Evolutionary conservation across 2,888 invertebrate species (phyloP).

Genomic region (Peribatodes rhomboidaria): DNA sequence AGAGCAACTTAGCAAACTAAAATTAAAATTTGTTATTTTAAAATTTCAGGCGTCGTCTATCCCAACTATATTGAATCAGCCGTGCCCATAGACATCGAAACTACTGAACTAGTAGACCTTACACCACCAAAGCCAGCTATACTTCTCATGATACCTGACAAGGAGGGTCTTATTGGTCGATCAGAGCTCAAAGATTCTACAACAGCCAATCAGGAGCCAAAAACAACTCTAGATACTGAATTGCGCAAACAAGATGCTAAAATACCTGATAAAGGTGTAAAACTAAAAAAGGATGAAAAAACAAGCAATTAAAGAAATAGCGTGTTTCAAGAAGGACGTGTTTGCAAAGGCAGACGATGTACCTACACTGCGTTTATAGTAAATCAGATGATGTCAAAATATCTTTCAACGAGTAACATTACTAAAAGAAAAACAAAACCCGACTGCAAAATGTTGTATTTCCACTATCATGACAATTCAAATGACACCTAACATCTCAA

Average conservation of each 20-base stretch:
- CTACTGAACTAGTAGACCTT: slow-evolving; percentile 1
- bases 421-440: too few relatives aligned
- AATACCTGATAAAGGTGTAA: not conserved
- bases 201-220: not conserved
- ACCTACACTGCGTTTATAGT: not conserved
- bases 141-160: slow-evolving; percentile 22
- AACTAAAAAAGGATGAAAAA: not conserved
- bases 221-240: too few relatives aligned
- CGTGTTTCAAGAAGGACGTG: not conserved
- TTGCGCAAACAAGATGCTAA: not conserved
- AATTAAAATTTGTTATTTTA: too few relatives aligned
- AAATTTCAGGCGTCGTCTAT: slow-evolving; percentile 12
- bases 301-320: not conserved
- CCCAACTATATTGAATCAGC: not conserved
- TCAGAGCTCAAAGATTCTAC: not conserved
- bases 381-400: too few relatives aligned
- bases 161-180: slow-evolving; percentile 19
- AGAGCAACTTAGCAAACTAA: too few relatives aligned
- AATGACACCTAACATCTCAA: too few relatives aligned
- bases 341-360: not conserved
- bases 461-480: too few relatives aligned
- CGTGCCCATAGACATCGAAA: slow-evolving; percentile 29
- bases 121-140: slow-evolving; percentile 3
- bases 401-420: too few relatives aligned
- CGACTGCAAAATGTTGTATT: too few relatives aligned